A percentile compares a stretch with the other conserved stretches of the same genome.
Evolutionary conservation across 1,140 invertebrate genomes (phyloP).

Genomic region (Pseudomyrmex cubaensis): DNA sequence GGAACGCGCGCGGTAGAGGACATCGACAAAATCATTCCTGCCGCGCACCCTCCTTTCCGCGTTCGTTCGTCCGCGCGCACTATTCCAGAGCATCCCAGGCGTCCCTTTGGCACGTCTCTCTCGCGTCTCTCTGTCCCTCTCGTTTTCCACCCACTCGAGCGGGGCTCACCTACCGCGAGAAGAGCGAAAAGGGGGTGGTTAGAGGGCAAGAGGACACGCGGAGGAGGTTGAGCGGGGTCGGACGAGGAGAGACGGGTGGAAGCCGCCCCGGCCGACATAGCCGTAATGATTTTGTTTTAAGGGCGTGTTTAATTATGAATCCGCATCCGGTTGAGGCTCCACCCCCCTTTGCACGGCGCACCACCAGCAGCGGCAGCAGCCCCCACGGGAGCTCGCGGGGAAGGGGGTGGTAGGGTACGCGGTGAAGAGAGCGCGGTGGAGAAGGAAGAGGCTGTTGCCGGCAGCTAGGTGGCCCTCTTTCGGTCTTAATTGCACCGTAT

Average conservation of each 20-base stretch:
- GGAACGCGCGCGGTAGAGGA: slow-evolving; percentile 54
- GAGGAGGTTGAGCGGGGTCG: slow-evolving; percentile 43
- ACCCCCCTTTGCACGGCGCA: slow-evolving; percentile 78
- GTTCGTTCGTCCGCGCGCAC: slow-evolving; percentile 17
- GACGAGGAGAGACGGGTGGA: slow-evolving; percentile 70
- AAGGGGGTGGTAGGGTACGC: slow-evolving; percentile 30
- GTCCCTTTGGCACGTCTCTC: slow-evolving; percentile 64
- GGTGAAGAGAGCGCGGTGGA: slow-evolving; percentile 60
- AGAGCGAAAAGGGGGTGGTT: slow-evolving; percentile 38
- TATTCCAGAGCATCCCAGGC: slow-evolving; percentile 40
- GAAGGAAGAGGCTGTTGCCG: slow-evolving; percentile 55
- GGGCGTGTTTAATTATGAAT: slow-evolving; percentile 86
- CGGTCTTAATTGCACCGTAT: slow-evolving; percentile 81
- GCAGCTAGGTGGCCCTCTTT: slow-evolving; percentile 80
- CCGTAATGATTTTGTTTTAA: slow-evolving; percentile 86
- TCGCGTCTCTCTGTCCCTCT: slow-evolving; percentile 60
- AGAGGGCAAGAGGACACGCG: slow-evolving; percentile 57
- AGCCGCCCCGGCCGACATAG: slow-evolving; percentile 75
- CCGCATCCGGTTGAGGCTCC: slow-evolving; percentile 84
- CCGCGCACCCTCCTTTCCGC: slow-evolving; percentile 41
- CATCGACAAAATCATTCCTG: slow-evolving; percentile 68
- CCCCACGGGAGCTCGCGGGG: slow-evolving; percentile 53
- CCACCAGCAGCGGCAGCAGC: slow-evolving; percentile 58
- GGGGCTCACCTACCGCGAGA: slow-evolving; percentile 47
- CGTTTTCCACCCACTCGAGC: slow-evolving; percentile 53